Conservation (phyloP, 2,113 vertebrate species). For the Bettongia penicillata region DNA sequence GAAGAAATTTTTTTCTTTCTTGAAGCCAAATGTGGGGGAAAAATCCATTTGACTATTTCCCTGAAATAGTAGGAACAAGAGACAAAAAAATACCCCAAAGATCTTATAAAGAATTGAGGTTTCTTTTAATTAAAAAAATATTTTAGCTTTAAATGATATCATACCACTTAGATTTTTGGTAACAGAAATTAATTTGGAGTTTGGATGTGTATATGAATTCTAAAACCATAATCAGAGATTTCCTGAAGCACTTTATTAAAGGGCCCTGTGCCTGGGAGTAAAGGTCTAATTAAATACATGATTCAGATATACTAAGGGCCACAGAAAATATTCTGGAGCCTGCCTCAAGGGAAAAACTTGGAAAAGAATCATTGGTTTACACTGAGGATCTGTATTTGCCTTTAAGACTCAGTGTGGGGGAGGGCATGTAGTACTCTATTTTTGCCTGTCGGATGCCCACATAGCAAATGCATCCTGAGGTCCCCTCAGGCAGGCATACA, state of each 20-base stretch:
- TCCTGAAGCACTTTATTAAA: conserved; percentile 6
- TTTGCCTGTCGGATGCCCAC: background rate
- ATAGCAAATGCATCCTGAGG: background rate
- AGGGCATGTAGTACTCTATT: background rate
- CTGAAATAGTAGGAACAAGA: conserved; percentile 46
- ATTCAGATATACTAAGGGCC: conserved; percentile 30
- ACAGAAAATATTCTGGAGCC: conserved; percentile 10
- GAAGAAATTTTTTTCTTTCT: background rate
- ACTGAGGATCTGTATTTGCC: background rate
- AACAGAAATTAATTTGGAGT: background rate
- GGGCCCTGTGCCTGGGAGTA: background rate
- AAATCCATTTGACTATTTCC: conserved; percentile 50
- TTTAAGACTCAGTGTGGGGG: background rate
- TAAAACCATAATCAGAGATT: background rate
- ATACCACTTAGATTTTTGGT: background rate
- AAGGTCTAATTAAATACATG: conserved; percentile 24
- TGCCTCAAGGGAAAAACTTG: background rate
- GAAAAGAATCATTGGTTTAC: background rate
- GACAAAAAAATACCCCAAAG: conserved; percentile 23
- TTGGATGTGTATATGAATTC: background rate
- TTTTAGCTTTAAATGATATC: conserved; percentile 10
- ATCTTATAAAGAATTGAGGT: background rate
- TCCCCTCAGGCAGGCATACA: background rate
- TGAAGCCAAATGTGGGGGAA: conserved; percentile 54
- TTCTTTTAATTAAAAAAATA: conserved; percentile 33